phyloP scores from a whole-genome alignment of 2,888 invertebrate genomes.

The Dryadula phaetusa region DNA sequence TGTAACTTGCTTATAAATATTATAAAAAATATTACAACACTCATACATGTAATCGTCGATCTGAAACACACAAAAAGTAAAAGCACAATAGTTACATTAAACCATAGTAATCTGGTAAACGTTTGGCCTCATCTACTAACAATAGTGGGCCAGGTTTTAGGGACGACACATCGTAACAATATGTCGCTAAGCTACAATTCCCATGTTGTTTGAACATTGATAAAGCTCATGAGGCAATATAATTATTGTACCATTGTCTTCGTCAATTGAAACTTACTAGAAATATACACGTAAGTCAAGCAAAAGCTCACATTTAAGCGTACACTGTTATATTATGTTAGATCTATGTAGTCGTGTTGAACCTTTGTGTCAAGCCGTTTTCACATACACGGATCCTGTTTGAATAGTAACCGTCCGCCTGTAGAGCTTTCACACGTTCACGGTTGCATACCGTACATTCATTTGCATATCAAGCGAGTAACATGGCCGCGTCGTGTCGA shows the following conservation, averaged over 20 bases:
- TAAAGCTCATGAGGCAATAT: constrained; percentile 6
- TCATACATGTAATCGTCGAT: neutral
- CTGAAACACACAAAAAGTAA: constrained; percentile 16
- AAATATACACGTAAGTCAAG: neutral
- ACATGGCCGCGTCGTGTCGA: neutral
- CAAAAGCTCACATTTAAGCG: constrained; percentile 23
- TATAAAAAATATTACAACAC: constrained; percentile 25
- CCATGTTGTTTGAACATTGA: constrained; percentile 1
- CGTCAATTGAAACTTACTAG: neutral
- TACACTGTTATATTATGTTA: neutral
- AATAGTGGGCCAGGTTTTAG: neutral
- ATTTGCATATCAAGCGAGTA: constrained; percentile 12
- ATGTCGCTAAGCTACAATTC: neutral
- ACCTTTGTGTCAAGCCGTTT: constrained; percentile 11
- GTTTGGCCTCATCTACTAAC: constrained; percentile 3
- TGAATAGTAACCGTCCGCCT: neutral
- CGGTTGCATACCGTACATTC: neutral
- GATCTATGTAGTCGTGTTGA: neutral
- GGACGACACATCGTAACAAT: neutral
- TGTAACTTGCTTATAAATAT: neutral
- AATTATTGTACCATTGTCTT: neutral
- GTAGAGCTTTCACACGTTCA: neutral
- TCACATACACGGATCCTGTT: constrained; percentile 6
- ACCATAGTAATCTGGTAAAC: constrained; percentile 15
- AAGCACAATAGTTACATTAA: constrained; percentile 10